Evolutionary conservation across 1,140 invertebrate species (phyloP), one percentile per base, ranked within the genome.

Genomic region (Magallana angulata): DNA sequence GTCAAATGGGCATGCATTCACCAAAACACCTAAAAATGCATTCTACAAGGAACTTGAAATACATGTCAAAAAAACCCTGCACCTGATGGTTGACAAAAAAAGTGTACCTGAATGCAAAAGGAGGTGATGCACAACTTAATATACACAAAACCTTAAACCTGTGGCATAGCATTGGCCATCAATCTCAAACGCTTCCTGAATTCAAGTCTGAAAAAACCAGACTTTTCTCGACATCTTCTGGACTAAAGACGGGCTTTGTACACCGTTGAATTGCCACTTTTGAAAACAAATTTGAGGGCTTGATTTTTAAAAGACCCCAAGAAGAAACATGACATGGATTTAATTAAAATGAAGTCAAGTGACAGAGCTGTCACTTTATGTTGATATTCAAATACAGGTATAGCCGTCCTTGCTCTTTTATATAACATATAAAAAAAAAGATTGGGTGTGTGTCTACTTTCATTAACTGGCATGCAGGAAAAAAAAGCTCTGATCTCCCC

Each of bases 61-160:
- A 24, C 68, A 71, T 71, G 68, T 71, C 30, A 71, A 71, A 30
- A 71, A 71, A 71, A 71, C 59, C 18, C 36, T 30, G 68, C 68
- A 71, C 68, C 24, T 71, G 68, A 71, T 71, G 68, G 68, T 71
- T 71, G 68, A 71, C 24, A 62, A 71, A 71, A 71, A 24, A 71
- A 18, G 6, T 30, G 18, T 30, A 12, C 24, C 18, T 71, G 18
- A 71, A 71, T 71, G 64, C 18, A 24, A 24, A 24, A 48, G 18
- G 68, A 71, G 36, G 11, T 71, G 68, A 71, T 71, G 68, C 68
- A 71, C 68, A 71, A 30, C 68, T 71, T 24, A 30, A 71, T 71
- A 71, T 71, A 71, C 36, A 71, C 68, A 71, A 71, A 71, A 24
- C 18, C n/a, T 18, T 24, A 18, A 71, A 71, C 68, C 68, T 36